A percentile compares a stretch with the other conserved stretches of the same genome.
Evolutionary conservation across 2,113 vertebrate species (phyloP).

Genomic region (Lamprotornis superbus): DNA sequence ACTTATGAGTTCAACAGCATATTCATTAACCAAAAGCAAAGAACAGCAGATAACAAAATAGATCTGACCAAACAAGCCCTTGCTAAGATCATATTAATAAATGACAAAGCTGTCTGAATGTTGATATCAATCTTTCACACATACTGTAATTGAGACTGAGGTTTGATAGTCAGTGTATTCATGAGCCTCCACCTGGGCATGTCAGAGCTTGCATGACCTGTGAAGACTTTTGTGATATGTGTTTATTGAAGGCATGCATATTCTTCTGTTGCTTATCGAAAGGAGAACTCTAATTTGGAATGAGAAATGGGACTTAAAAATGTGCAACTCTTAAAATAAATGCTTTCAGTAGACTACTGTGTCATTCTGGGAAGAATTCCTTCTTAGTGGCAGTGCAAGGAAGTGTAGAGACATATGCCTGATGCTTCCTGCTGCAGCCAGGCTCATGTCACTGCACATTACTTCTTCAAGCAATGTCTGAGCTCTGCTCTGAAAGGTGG

Average conservation of each 20-base stretch:
- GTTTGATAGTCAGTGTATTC: background rate
- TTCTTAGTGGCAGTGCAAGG: background rate
- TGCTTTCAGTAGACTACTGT: background rate
- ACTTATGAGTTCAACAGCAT: background rate
- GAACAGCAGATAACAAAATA: background rate
- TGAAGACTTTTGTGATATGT: background rate
- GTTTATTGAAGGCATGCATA: background rate
- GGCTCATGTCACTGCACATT: background rate
- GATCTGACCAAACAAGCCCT: background rate
- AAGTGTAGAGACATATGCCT: background rate
- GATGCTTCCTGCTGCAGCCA: background rate
- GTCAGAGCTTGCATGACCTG: background rate
- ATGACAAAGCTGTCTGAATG: conserved; percentile 17
- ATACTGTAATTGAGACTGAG: background rate
- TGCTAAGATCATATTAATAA: conserved; percentile 4
- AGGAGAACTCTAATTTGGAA: background rate
- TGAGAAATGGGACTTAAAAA: background rate
- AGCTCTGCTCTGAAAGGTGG: background rate
- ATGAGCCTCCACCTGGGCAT: background rate
- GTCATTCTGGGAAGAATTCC: background rate
- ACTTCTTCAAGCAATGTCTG: background rate
- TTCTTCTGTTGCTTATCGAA: background rate
- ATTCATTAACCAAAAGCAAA: background rate
- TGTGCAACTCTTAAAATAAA: background rate
- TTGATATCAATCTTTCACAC: conserved; percentile 45